A percentile compares a stretch with the other conserved stretches of the same genome.
Conservation (phyloP, 1,140 invertebrate genomes). For the Pseudachorutes palmiensis region DNA sequence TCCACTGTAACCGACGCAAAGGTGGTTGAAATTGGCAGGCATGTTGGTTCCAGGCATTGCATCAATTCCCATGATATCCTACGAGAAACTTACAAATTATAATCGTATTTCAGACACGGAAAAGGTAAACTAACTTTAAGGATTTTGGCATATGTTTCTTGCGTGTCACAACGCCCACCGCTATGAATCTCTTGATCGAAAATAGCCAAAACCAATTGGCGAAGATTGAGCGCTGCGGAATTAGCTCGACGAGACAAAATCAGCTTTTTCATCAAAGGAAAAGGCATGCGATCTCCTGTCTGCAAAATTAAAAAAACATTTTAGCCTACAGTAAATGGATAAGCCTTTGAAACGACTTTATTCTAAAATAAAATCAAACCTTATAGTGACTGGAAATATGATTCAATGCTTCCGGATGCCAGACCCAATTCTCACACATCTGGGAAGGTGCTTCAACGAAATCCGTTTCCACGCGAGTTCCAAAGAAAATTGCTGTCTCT, state of each 20-base stretch:
- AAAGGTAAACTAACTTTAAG: conserved; percentile 36
- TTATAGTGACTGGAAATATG: conserved; percentile 50
- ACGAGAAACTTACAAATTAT: conserved; percentile 4
- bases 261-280: conserved; percentile 46
- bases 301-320: conserved; percentile 25
- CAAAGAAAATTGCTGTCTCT: conserved; percentile 46
- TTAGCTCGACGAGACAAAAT: conserved; percentile 47
- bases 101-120: not conserved
- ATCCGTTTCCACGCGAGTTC: conserved; percentile 49
- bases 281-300: conserved; percentile 44
- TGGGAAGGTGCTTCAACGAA: conserved; percentile 54
- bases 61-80: conserved; percentile 45
- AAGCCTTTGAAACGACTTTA: not conserved
- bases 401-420: conserved; percentile 48
- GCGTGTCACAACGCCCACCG: conserved; percentile 44
- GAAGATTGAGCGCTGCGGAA: conserved; percentile 47
- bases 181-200: conserved; percentile 50
- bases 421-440: conserved; percentile 55
- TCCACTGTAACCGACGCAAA: conserved; percentile 51
- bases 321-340: conserved; percentile 15
- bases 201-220: conserved; percentile 47
- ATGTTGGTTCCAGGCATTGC: conserved; percentile 48
- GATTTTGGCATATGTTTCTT: conserved; percentile 43
- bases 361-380: conserved; percentile 25
- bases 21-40: conserved; percentile 49